Evolutionary conservation across 2,113 vertebrate genomes (phyloP), one percentile per base, ranked within the genome.

Genomic region (Corythaixoides concolor): DNA sequence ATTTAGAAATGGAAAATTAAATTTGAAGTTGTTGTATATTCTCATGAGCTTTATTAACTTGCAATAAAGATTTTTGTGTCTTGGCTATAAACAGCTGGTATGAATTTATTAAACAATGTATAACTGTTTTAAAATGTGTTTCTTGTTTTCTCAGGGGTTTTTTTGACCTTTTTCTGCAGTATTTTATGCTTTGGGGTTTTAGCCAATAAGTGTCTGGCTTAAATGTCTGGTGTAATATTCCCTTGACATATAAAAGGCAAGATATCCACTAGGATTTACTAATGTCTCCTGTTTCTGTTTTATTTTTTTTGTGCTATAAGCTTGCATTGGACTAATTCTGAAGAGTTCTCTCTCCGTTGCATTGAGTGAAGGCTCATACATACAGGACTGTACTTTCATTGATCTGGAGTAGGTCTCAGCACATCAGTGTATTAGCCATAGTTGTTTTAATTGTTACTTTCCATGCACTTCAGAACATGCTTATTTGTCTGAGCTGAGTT

Each of bases 111-210:
- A 66, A 94, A 78, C 77, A 41, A 33, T 41, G 21, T 59, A 35
- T 19, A 85, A 53, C 58, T 89, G 52, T 35, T 91, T 88, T 89
- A 73, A 91, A 96, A 93, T 67, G 15, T 95, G 80, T 84, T 95
- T 92, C 93, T 84, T 84, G 60, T 95, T 93, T 94, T 86, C 73
- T 81, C 68, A 78, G 68, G 33, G 28, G 4, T 77, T 95, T 93
- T 86, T 95, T 87, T 93, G 64, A 63, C 11, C 74, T 59, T 28
- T 78, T 82, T 60, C 63, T 69, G 28, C 59, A 62, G 21, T 90
- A 63, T 96, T 95, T 94, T 83, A 72, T 97, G 37, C 13, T 76
- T 76, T 27, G 55, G 53, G 22, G 26, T 60, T 96, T 94, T 63
- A 72, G 91, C 68, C 93, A 94, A 3, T 55, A 90, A 76, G 5